Conservation (phyloP, 2,113 vertebrate genomes). For the Butorides virescens region DNA sequence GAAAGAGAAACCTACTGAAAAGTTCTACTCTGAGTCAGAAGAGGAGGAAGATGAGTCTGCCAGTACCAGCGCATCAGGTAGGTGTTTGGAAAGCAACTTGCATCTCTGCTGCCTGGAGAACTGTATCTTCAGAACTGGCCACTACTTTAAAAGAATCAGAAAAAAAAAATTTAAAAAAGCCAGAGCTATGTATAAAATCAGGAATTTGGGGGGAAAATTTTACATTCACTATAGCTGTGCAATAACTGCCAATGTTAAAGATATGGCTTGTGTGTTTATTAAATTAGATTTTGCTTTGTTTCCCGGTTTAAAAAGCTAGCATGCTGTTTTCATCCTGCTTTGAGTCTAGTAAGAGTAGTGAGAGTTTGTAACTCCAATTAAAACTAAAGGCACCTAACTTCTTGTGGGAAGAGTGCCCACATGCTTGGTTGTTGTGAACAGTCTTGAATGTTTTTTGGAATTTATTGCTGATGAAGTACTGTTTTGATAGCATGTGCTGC, state of each 20-base stretch:
- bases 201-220: accelerated
- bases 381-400: not conserved
- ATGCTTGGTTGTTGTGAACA: not conserved
- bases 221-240: not conserved
- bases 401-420: not conserved
- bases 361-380: not conserved
- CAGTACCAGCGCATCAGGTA: conserved; percentile 68
- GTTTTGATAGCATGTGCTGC: not conserved
- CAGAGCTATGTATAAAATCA: not conserved
- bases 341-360: not conserved
- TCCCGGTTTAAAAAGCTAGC: not conserved
- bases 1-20: conserved; percentile 77
- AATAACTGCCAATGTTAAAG: not conserved
- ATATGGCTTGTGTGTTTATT: not conserved
- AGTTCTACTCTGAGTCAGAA: conserved; percentile 91
- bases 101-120: not conserved
- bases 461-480: not conserved
- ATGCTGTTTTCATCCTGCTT: not conserved
- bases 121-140: not conserved
- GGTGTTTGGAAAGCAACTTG: not conserved
- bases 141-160: not conserved
- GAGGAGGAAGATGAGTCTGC: conserved; percentile 80
- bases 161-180: not conserved
- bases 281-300: not conserved
- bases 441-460: not conserved